phyloP scores from a whole-genome alignment of 2,113 vertebrate species.

The Hassar affinis region DNA sequence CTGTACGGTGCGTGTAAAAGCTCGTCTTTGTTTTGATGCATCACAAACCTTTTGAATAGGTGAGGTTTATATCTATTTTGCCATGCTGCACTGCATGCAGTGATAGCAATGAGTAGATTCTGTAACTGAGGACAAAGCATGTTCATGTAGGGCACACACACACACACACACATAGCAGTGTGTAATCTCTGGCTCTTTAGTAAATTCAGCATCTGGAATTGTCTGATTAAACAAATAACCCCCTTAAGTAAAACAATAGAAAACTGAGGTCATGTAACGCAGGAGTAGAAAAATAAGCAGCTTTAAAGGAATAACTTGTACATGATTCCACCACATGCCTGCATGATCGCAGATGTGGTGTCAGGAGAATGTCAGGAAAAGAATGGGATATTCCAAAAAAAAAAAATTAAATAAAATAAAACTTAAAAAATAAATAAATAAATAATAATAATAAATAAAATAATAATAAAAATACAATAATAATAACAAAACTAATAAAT shows the following conservation, averaged over 20 bases:
- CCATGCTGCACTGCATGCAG: too few species aligned
- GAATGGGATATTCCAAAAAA: conserved; percentile 37
- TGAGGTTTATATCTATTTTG: too few species aligned
- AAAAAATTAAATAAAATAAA: conserved; percentile 27
- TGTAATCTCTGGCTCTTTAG: conserved; percentile 15
- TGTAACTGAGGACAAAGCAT: not conserved
- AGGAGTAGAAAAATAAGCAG: conserved; percentile 38
- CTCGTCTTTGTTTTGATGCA: too few species aligned
- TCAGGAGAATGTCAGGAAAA: conserved; percentile 43
- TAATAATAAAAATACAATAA: conserved; percentile 24
- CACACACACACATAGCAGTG: not conserved
- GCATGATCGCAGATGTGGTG: conserved; percentile 45
- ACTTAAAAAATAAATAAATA: too few species aligned
- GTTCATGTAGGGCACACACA: conserved; percentile 26
- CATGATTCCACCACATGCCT: conserved; percentile 13
- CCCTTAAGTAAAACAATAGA: conserved; percentile 42
- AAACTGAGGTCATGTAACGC: conserved; percentile 47
- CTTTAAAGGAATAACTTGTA: conserved; percentile 3
- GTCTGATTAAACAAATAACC: conserved; percentile 45
- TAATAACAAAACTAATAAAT: too few species aligned
- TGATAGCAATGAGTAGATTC: not conserved
- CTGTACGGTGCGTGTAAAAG: too few species aligned
- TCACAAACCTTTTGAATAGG: too few species aligned
- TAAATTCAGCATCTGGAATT: conserved; percentile 27
- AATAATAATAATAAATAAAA: too few species aligned